These are phyloP conservation scores for Bombyx mandarina DNA, from an alignment of 1,140 invertebrate species.

Conservation along the genomic window DNA sequence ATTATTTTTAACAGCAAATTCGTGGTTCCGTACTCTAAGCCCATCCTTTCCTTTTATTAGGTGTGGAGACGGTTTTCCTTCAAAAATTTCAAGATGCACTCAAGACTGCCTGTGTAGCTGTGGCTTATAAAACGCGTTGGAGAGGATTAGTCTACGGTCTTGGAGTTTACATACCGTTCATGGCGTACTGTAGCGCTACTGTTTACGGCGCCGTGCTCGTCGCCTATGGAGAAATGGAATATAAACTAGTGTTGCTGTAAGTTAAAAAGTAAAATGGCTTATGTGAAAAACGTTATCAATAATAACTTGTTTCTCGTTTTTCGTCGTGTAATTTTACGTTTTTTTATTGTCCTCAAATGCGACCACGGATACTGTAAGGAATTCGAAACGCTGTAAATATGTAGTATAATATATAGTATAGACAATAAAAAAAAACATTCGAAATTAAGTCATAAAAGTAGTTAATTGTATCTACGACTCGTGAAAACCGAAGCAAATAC, in stretches of 20 bases:
- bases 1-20: too few relatives aligned
- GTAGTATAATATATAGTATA: too few relatives aligned
- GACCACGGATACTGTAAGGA: too few relatives aligned
- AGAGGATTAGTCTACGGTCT: conserved; percentile 79
- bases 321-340: too few relatives aligned
- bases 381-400: too few relatives aligned
- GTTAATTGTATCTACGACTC: too few relatives aligned
- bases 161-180: conserved; percentile 79
- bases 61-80: conserved; percentile 72
- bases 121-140: conserved; percentile 75
- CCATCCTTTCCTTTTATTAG: conserved; percentile 15
- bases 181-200: conserved; percentile 81
- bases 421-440: too few relatives aligned
- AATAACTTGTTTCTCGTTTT: too few relatives aligned
- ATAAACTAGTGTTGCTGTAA: conserved; percentile 83
- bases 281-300: neutral
- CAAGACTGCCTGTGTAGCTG: conserved; percentile 64
- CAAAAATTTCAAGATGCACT: conserved; percentile 73
- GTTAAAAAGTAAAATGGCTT: conserved; percentile 13
- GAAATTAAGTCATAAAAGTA: too few relatives aligned
- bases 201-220: conserved; percentile 82
- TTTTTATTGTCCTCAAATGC: too few relatives aligned
- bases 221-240: conserved; percentile 73
- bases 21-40: neutral
- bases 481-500: too few relatives aligned